Percentiles rank a stretch among this genome's conserved stretches.
Evolutionary conservation across 2,888 invertebrate species (phyloP).

Genomic region (Polietes domitor): DNA sequence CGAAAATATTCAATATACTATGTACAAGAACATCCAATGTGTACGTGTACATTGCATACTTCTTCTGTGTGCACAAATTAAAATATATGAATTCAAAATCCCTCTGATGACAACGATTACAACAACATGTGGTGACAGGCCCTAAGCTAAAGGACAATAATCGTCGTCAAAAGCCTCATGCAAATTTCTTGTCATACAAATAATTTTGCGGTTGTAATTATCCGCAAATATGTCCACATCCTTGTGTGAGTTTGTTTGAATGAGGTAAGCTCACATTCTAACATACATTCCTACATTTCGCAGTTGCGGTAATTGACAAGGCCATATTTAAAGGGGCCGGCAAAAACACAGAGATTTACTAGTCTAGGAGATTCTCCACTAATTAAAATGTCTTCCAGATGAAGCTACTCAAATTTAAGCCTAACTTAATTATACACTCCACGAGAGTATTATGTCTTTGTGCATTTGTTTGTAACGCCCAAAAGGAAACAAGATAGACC

Average conservation of each 20-base stretch:
- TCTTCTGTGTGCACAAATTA: neutral
- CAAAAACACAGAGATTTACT: too few species aligned
- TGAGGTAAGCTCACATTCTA: neutral
- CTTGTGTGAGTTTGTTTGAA: neutral
- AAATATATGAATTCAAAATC: conserved; percentile 19
- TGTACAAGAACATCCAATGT: neutral
- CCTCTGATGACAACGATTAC: conserved; percentile 12
- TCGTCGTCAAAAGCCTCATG: conserved; percentile 39
- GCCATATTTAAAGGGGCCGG: too few species aligned
- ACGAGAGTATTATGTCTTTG: too few species aligned
- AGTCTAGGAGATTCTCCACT: too few species aligned
- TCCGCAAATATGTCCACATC: conserved; percentile 47
- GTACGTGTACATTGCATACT: too few species aligned
- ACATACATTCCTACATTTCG: neutral
- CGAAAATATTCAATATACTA: neutral
- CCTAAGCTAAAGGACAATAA: conserved; percentile 22
- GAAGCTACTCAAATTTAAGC: too few species aligned
- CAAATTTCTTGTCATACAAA: conserved; percentile 43
- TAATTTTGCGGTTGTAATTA: conserved; percentile 60
- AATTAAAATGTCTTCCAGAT: too few species aligned
- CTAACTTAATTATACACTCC: too few species aligned
- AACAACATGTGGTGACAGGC: conserved; percentile 3
- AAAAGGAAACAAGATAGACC: too few species aligned
- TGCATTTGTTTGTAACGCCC: too few species aligned
- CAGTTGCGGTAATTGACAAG: neutral